These are phyloP conservation scores for Tinamus major DNA, from an alignment of 2,797 vertebrate genomes.

Conservation along the genomic window DNA sequence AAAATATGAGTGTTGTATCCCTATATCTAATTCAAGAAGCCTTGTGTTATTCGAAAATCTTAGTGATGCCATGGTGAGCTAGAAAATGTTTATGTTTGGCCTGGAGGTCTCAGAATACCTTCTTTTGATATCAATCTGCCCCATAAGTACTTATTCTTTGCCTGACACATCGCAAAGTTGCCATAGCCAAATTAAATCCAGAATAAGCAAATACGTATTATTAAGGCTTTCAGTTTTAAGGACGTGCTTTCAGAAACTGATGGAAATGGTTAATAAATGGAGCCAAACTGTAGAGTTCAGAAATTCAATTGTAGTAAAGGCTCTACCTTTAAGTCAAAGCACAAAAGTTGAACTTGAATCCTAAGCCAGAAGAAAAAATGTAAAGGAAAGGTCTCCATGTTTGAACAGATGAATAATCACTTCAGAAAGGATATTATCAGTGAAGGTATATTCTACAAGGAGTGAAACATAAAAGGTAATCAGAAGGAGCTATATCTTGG, in stretches of 20 bases:
- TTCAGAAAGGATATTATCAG: not conserved
- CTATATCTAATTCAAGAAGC: not conserved
- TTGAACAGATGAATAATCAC: not conserved
- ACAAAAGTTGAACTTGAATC: not conserved
- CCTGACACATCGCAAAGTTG: not conserved
- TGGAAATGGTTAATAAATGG: not conserved
- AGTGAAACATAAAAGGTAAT: not conserved
- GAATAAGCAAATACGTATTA: not conserved
- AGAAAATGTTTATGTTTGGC: not conserved
- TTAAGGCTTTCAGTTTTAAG: not conserved
- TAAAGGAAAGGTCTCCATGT: not conserved
- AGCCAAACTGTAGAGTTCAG: not conserved
- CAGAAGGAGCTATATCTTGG: not conserved
- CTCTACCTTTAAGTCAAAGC: not conserved
- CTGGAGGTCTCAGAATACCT: not conserved
- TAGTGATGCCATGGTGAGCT: not conserved
- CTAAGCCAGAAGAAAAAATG: not conserved
- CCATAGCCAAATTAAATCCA: not conserved
- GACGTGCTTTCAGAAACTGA: not conserved
- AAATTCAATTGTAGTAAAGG: not conserved
- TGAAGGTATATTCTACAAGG: not conserved
- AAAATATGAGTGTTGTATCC: no score
- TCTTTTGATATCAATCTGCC: not conserved
- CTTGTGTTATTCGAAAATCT: not conserved
- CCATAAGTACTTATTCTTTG: not conserved